Conservation (phyloP, 2,797 vertebrate species). For the Notamacropus eugenii region DNA sequence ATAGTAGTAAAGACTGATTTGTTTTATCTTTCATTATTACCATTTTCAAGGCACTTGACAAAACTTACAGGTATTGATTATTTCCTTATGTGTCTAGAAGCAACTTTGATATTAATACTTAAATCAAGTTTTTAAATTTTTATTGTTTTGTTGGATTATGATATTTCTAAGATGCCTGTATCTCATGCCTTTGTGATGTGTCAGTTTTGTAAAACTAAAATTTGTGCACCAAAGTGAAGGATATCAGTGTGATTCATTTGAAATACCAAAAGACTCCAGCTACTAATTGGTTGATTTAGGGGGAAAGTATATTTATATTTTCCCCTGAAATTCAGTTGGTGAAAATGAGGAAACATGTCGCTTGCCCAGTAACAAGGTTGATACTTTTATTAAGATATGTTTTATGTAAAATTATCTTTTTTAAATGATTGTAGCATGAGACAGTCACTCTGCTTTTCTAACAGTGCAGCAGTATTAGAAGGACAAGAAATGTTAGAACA, state of each 20-base stretch:
- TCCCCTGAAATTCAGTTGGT: constrained; percentile 21
- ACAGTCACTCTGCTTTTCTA: constrained; percentile 12
- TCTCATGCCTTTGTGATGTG: background rate
- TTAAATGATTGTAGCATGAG: background rate
- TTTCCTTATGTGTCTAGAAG: background rate
- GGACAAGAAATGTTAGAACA: constrained; percentile 30
- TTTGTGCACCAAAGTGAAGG: background rate
- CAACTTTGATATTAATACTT: background rate
- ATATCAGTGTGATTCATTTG: background rate
- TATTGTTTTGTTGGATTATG: background rate
- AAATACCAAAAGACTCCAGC: background rate
- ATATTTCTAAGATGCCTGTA: background rate
- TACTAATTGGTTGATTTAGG: background rate
- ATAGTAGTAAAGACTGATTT: background rate
- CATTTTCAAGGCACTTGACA: background rate
- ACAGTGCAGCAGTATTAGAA: constrained; percentile 37
- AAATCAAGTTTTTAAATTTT: background rate
- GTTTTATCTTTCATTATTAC: background rate
- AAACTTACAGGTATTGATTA: background rate
- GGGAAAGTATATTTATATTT: background rate
- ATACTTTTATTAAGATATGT: background rate
- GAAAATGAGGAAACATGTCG: background rate
- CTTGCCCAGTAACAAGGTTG: background rate
- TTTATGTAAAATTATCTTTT: background rate
- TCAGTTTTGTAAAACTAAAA: background rate